phyloP scores from a whole-genome alignment of 2,797 vertebrate species.

The Hoplostethus atlanticus region DNA sequence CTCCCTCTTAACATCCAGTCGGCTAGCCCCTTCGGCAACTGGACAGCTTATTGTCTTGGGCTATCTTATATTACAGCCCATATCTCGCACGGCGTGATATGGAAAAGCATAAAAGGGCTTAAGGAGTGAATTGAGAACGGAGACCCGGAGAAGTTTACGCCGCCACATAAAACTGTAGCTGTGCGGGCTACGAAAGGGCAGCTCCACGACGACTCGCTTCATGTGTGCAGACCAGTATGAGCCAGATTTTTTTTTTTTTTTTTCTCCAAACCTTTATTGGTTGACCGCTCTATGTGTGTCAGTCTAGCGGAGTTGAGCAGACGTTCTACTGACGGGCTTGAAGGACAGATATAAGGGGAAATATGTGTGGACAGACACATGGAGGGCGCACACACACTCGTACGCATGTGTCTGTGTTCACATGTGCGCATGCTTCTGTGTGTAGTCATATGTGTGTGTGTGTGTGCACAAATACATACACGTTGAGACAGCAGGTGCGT shows the following conservation, averaged over 20 bases:
- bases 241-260: not conserved
- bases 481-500: slow-evolving; percentile 78
- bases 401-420: slow-evolving; percentile 48
- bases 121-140: slow-evolving; percentile 67
- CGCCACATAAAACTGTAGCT: slow-evolving; percentile 56
- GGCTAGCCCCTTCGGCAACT: slow-evolving; percentile 60
- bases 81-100: slow-evolving; percentile 76
- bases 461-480: slow-evolving; percentile 65
- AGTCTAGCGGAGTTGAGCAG: slow-evolving; percentile 34
- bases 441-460: slow-evolving; percentile 67
- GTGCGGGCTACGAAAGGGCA: slow-evolving; percentile 49
- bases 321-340: slow-evolving; percentile 50
- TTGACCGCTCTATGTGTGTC: slow-evolving; percentile 44
- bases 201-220: slow-evolving; percentile 31
- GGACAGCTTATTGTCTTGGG: slow-evolving; percentile 78
- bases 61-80: slow-evolving; percentile 74
- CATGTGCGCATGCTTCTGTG: slow-evolving; percentile 51
- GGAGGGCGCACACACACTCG: slow-evolving; percentile 19
- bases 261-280: slow-evolving; percentile 49
- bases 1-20: slow-evolving; percentile 64
- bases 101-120: slow-evolving; percentile 74
- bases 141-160: slow-evolving; percentile 62
- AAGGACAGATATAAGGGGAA: slow-evolving; percentile 48
- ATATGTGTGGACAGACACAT: slow-evolving; percentile 55
- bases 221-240: not conserved